These are phyloP conservation scores for Sus scrofa DNA, from an alignment of 2,113 vertebrate species.

Conservation along the genomic window DNA sequence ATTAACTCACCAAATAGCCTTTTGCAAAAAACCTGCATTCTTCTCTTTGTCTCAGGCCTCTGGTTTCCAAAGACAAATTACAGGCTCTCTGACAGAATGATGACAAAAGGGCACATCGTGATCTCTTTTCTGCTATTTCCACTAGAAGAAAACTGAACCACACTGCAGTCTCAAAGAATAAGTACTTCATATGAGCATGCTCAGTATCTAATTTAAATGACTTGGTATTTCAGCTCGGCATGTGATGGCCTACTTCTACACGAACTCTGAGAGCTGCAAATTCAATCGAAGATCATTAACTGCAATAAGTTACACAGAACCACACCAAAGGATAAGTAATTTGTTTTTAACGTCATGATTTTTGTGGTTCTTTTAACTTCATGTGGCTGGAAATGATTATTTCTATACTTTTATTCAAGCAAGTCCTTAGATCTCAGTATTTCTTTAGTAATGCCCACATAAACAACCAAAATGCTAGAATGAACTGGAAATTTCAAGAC, in stretches of 20 bases:
- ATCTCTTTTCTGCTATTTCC: slow-evolving; percentile 75
- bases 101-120: slow-evolving; percentile 76
- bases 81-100: slow-evolving; percentile 53
- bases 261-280: slow-evolving; percentile 74
- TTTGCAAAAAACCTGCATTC: slow-evolving; percentile 40
- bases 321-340: slow-evolving; percentile 65
- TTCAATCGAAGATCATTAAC: slow-evolving; percentile 79
- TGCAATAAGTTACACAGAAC: slow-evolving; percentile 65
- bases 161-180: slow-evolving; percentile 73
- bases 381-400: slow-evolving; percentile 70
- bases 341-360: slow-evolving; percentile 49
- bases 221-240: slow-evolving; percentile 83
- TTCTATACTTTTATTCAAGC: slow-evolving; percentile 71
- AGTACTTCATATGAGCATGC: slow-evolving; percentile 87
- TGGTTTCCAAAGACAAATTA: slow-evolving; percentile 77
- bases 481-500: slow-evolving; percentile 51
- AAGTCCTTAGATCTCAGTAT: slow-evolving; percentile 70
- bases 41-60: slow-evolving; percentile 67
- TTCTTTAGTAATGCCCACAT: slow-evolving; percentile 63
- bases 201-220: slow-evolving; percentile 85
- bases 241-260: slow-evolving; percentile 88
- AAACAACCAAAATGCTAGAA: slow-evolving; percentile 56
- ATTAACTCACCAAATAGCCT: slow-evolving; percentile 82
- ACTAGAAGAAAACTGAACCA: slow-evolving; percentile 72
- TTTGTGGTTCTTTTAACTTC: not conserved